phyloP scores from a whole-genome alignment of 1,140 invertebrate species.

The Tetragnatha versicolor region DNA sequence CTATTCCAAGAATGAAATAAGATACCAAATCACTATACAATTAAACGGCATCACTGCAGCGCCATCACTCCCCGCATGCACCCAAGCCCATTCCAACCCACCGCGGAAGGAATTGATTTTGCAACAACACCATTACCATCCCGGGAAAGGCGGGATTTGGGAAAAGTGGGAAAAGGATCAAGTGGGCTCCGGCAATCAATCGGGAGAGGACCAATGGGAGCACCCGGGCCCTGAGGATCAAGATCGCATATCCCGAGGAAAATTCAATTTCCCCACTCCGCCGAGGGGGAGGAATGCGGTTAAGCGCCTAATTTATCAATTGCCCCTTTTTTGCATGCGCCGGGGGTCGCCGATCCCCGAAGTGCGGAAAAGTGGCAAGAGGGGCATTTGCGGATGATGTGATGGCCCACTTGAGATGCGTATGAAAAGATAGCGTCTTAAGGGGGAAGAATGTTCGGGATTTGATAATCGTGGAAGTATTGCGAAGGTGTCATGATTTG shows the following conservation, averaged over 20 bases:
- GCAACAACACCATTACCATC: background rate
- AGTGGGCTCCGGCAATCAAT: constrained; percentile 7
- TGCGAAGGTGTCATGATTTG: no score
- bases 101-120: no score
- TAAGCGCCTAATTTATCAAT: constrained; percentile 21
- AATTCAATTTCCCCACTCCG: background rate
- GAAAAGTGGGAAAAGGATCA: constrained; percentile 19
- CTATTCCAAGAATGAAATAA: no score
- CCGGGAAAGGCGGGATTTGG: background rate
- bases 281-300: background rate
- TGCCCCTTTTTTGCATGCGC: constrained; percentile 10
- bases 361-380: no score
- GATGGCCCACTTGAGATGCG: no score
- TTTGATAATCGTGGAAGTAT: no score
- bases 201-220: background rate
- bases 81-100: background rate
- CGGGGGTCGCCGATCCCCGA: no score
- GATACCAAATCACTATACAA: no score
- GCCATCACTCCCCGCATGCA: background rate
- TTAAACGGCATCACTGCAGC: no score
- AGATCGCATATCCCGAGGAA: constrained; percentile 4
- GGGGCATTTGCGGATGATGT: no score
- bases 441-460: no score
- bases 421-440: no score
- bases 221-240: background rate